Base-by-base conservation (phyloP, 2,888 invertebrate species). In the Chrysodeixis includens region DNA sequence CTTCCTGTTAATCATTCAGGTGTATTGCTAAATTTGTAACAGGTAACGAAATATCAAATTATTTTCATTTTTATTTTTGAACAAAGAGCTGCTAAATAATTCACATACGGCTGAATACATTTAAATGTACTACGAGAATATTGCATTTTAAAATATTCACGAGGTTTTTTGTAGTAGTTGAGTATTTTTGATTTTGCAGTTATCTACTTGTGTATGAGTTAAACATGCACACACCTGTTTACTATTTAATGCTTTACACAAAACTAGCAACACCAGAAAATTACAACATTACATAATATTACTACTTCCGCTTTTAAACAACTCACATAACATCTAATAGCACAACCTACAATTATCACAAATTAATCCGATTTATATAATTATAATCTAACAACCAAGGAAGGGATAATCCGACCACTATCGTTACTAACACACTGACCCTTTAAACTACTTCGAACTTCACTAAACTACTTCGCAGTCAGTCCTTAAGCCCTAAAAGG, bases 371-470 rank as follows among this genome's bases (percentile, higher is more conserved):
- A 71, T 76, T 75, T 40, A n/a, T n/a, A n/a, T 26, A 56, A 56
- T n/a, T n/a, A 58, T 51, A 49, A 57, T 56, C 40, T 32, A 46
- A 52, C 56, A 65, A 18, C 22, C 54, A 30, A 18, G 26, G 30
- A 30, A 30, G 1, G 6, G 20, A 18, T 57, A 71, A 66, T 66
- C 62, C 54, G 51, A 30, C 76, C 56, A 30, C 59, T 60, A 66
- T 74, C 71, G 66, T 62, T 51, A 57, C 30, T 44, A 46, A 71
- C 30, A 66, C 6, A 76, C 57, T 30, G 30, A 30, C 20, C 30
- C 46, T 58, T 35, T 18, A 0, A 53, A 53, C 30, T 52, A 30
- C 56, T 54, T 5, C 32, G 49, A 62, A 16, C 75, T 62, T 53
- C 46, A 64, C 56, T 56, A 53, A 65, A 55, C 54, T 46, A 52